Conservation (phyloP, 2,888 invertebrate genomes). For the Kuschelorhynchus macadamiae region DNA sequence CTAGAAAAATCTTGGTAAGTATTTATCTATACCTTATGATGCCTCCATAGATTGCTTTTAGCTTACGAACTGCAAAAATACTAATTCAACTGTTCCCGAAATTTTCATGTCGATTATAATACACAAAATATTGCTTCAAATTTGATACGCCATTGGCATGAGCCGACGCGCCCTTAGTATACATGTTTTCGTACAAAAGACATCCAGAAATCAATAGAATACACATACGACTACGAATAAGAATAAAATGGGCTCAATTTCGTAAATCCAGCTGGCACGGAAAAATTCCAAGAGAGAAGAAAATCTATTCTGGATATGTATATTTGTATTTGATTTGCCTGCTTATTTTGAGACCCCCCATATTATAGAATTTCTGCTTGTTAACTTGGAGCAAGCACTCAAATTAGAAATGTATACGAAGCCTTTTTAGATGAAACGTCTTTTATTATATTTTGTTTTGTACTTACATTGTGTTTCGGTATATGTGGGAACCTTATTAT, state of each 20-base stretch:
- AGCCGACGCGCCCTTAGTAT: conserved; percentile 20
- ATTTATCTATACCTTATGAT: no score
- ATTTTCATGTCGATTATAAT: no score
- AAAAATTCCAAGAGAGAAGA: conserved; percentile 33
- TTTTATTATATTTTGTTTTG: conserved; percentile 46
- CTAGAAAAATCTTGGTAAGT: no score
- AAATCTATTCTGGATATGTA: conserved; percentile 46
- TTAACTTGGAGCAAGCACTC: conserved; percentile 46
- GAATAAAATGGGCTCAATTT: conserved; percentile 45
- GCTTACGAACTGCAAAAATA: no score
- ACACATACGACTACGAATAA: conserved; percentile 45
- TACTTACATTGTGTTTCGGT: conserved; percentile 33
- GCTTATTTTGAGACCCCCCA: conserved; percentile 46
- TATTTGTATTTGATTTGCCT: conserved; percentile 49
- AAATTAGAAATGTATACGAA: conserved; percentile 49
- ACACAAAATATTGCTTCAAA: no score
- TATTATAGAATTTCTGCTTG: conserved; percentile 49
- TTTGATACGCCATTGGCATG: conserved; percentile 30
- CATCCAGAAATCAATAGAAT: conserved; percentile 48
- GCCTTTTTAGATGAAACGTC: conserved; percentile 38
- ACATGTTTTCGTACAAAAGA: conserved; percentile 49
- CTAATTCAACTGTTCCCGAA: no score
- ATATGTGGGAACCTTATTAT: conserved; percentile 43
- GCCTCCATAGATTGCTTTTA: no score
- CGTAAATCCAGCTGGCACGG: conserved; percentile 31